These are phyloP conservation scores for Aquatica leii DNA, from an alignment of 2,888 invertebrate species.

Conservation along the genomic window DNA sequence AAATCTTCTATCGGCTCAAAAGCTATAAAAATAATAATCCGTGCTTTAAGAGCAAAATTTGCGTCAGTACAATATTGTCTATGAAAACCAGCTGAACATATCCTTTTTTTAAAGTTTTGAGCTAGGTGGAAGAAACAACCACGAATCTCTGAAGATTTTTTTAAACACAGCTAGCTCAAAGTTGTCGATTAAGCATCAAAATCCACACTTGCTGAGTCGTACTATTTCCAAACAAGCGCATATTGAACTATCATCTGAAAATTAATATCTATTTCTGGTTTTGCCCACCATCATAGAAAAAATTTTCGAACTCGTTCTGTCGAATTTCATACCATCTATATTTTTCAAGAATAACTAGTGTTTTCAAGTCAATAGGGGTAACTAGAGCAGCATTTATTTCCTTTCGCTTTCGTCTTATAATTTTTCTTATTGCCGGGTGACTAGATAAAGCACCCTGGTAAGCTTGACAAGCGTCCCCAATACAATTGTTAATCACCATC, in stretches of 20 bases:
- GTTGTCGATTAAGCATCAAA: background rate
- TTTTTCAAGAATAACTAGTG: background rate
- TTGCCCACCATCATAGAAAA: background rate
- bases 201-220: conserved; percentile 1
- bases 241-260: background rate
- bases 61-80: background rate
- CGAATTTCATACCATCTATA: no score
- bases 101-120: background rate
- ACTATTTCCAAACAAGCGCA: conserved; percentile 1
- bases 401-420: conserved; percentile 1
- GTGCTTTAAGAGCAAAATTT: background rate
- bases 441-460: conserved; percentile 1
- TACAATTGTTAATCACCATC: background rate
- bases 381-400: background rate
- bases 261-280: conserved; percentile 2
- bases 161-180: background rate
- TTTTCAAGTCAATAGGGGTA: background rate
- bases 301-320: background rate
- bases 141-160: background rate
- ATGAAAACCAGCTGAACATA: background rate
- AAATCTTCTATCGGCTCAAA: conserved; percentile 6
- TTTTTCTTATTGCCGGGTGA: conserved; percentile 2
- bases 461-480: background rate
- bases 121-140: background rate
- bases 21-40: conserved; percentile 3